A percentile compares a stretch with the other conserved stretches of the same genome.
Evolutionary conservation across 2,113 vertebrate genomes (phyloP).

Genomic region (Periophthalmus modestus): DNA sequence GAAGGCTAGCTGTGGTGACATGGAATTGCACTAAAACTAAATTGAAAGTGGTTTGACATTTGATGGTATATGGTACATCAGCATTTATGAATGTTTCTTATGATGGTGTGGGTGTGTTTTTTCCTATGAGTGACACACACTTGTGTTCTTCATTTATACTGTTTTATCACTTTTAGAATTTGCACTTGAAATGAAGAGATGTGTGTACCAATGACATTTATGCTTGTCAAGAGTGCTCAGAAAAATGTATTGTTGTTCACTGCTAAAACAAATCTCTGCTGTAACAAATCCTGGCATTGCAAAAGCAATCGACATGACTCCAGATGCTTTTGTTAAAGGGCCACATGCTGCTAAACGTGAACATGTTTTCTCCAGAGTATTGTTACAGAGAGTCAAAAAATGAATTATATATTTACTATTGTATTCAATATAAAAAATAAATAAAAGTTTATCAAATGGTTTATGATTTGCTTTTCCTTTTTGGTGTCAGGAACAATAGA

Average conservation of each 20-base stretch:
- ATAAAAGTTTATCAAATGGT: conserved; percentile 48
- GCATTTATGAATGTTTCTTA: conserved; percentile 64
- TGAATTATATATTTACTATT: conserved; percentile 53
- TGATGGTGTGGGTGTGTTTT: conserved; percentile 62
- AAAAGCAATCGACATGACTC: conserved; percentile 40
- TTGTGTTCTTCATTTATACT: conserved; percentile 61
- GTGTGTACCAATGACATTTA: conserved; percentile 61
- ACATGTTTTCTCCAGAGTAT: conserved; percentile 61
- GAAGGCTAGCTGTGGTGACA: conserved; percentile 46
- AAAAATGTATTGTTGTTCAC: conserved; percentile 55
- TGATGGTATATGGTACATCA: conserved; percentile 56
- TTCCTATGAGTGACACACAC: conserved; percentile 58
- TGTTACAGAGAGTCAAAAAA: conserved; percentile 55
- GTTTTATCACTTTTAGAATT: conserved; percentile 60
- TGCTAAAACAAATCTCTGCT: conserved; percentile 48
- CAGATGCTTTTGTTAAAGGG: neutral
- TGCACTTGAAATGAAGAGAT: conserved; percentile 67
- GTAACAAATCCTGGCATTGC: conserved; percentile 45
- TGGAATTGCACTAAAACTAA: conserved; percentile 71
- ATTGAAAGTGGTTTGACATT: conserved; percentile 51
- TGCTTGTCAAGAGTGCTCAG: conserved; percentile 64
- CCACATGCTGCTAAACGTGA: conserved; percentile 45
- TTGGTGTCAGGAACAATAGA: neutral
- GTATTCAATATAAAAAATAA: conserved; percentile 55
- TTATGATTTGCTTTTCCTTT: neutral